These are phyloP conservation scores for cat (Felis catus) DNA, from an alignment of 2,113 vertebrate species.

Conservation along the genomic window DNA sequence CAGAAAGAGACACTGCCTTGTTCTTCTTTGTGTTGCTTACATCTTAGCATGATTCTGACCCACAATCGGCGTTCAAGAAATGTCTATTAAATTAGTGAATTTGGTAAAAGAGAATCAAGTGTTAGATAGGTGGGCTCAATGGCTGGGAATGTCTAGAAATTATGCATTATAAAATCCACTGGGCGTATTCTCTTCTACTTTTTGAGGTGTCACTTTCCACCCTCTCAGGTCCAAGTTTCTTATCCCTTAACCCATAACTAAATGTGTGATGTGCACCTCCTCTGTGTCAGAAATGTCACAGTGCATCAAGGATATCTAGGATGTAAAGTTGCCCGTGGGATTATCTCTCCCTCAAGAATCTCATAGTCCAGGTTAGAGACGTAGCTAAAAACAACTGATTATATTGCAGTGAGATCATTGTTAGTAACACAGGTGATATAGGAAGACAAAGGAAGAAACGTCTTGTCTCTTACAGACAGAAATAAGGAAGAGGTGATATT, in stretches of 20 bases:
- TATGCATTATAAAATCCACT: not conserved
- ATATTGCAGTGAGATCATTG: not conserved
- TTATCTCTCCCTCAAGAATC: not conserved
- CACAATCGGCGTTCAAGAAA: not conserved
- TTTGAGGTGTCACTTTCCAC: not conserved
- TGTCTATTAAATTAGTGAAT: not conserved
- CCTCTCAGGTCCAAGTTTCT: not conserved
- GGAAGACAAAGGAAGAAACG: not conserved
- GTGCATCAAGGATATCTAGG: not conserved
- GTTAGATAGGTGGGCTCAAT: not conserved
- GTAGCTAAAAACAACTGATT: not conserved
- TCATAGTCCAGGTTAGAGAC: not conserved
- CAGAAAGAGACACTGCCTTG: not conserved
- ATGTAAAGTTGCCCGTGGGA: not conserved
- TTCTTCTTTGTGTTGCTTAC: not conserved
- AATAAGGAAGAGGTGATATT: not conserved
- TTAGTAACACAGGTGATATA: not conserved
- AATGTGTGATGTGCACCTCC: not conserved
- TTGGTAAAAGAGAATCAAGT: constrained; percentile 15
- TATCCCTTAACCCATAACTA: not conserved
- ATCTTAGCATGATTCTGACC: not conserved
- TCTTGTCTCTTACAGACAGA: constrained; percentile 3
- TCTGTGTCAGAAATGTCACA: not conserved
- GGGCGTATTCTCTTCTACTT: not conserved
- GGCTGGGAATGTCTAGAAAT: constrained; percentile 8